Conservation (phyloP, 2,797 vertebrate genomes). For the Cetoscarus ocellatus region DNA sequence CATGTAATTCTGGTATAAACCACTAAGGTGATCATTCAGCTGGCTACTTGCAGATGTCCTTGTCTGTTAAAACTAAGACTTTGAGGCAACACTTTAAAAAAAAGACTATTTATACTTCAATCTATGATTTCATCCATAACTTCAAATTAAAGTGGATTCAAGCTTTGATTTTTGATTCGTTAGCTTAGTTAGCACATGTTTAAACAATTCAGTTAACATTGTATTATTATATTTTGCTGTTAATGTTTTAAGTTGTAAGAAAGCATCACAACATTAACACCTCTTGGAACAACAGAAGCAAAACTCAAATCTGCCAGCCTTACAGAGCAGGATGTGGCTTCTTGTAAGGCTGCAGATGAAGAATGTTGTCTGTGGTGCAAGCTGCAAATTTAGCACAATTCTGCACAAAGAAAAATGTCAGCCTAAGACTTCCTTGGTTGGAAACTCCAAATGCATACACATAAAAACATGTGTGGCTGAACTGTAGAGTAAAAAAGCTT, state of each 20-base stretch:
- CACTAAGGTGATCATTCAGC: no score
- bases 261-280: neutral
- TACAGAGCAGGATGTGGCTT: slow-evolving; percentile 56
- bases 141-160: no score
- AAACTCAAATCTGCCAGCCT: neutral
- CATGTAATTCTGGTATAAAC: no score
- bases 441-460: slow-evolving; percentile 1
- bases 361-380: neutral
- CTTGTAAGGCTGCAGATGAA: slow-evolving; percentile 4
- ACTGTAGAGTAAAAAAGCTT: neutral
- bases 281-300: neutral
- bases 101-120: no score
- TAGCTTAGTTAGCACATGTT: neutral
- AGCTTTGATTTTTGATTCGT: no score
- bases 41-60: no score
- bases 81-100: no score
- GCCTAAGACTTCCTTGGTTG: neutral
- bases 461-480: neutral
- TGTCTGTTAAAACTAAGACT: no score
- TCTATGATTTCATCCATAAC: no score
- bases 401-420: neutral
- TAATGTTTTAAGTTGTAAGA: neutral
- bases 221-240: neutral
- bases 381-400: slow-evolving; percentile 10
- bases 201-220: neutral